Percentiles rank a stretch among this genome's conserved stretches.
Conservation (phyloP, 2,797 vertebrate species). For the Gymnopithys bicolor region DNA sequence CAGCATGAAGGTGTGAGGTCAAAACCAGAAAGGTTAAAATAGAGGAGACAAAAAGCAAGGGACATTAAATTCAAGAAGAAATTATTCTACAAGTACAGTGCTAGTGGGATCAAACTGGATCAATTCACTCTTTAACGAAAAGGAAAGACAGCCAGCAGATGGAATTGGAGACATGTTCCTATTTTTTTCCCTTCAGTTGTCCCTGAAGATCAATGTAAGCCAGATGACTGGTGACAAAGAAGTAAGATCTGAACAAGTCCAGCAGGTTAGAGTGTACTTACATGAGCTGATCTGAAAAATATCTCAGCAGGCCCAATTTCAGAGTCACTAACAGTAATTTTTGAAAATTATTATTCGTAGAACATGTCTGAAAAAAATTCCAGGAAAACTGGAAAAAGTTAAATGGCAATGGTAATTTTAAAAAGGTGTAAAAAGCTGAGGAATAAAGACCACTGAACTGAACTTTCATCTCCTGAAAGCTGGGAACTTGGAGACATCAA, state of each 20-base stretch:
- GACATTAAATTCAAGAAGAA: not conserved
- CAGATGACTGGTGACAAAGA: not conserved
- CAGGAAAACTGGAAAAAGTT: not conserved
- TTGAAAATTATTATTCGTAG: not conserved
- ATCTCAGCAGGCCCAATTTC: not conserved
- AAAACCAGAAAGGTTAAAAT: conserved; percentile 8
- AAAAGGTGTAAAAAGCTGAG: not conserved
- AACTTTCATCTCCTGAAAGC: not conserved
- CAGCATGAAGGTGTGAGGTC: not conserved
- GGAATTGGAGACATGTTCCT: not conserved
- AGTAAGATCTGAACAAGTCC: not conserved
- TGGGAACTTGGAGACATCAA: not conserved
- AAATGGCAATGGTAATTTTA: not conserved
- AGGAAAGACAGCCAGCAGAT: not conserved
- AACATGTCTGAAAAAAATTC: not conserved
- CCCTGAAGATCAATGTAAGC: not conserved
- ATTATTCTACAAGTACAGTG: not conserved
- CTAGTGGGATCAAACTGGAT: not conserved
- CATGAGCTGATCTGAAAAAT: not conserved
- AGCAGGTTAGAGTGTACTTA: not conserved
- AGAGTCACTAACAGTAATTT: not conserved
- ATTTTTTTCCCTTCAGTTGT: not conserved
- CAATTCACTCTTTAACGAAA: not conserved
- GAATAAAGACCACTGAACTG: not conserved
- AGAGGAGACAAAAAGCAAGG: not conserved